A percentile compares a stretch with the other conserved stretches of the same genome.
Evolutionary conservation across 2,888 invertebrate species (phyloP).

Genomic region (Agrotis segetum): DNA sequence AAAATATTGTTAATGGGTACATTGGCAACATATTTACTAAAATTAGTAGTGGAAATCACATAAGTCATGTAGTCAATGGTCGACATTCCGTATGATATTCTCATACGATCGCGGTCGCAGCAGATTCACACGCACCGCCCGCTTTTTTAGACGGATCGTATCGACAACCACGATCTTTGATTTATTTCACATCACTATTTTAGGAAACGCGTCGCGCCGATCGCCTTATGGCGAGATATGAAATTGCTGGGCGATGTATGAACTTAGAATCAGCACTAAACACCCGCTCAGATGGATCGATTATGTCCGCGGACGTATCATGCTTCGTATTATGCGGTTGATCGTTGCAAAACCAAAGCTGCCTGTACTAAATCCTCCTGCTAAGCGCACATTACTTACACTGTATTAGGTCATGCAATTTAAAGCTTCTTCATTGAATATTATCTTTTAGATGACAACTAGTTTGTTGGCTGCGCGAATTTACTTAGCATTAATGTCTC

Average conservation of each 20-base stretch:
- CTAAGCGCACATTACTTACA: slow-evolving; percentile 70
- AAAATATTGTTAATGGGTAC: slow-evolving; percentile 61
- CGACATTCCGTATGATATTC: slow-evolving; percentile 80
- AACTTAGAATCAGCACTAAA: slow-evolving; percentile 79
- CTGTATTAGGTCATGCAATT: slow-evolving; percentile 74
- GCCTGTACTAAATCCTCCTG: slow-evolving; percentile 65
- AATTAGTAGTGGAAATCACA: slow-evolving; percentile 72
- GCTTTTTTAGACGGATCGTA: slow-evolving; percentile 82
- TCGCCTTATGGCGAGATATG: slow-evolving; percentile 86
- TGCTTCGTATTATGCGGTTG: slow-evolving; percentile 68
- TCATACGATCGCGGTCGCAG: slow-evolving; percentile 83
- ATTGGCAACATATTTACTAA: slow-evolving; percentile 69
- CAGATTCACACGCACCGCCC: slow-evolving; percentile 87
- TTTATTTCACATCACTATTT: slow-evolving; percentile 90
- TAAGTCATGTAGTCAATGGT: slow-evolving; percentile 75
- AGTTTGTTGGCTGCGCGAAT: slow-evolving; percentile 67
- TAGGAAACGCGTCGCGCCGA: slow-evolving; percentile 87
- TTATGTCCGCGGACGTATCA: slow-evolving; percentile 72
- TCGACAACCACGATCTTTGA: slow-evolving; percentile 85
- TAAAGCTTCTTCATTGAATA: slow-evolving; percentile 76
- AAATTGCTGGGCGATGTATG: slow-evolving; percentile 83
- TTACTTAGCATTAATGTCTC: slow-evolving; percentile 69
- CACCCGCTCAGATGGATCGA: slow-evolving; percentile 74
- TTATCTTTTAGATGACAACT: slow-evolving; percentile 67
- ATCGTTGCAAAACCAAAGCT: slow-evolving; percentile 70